phyloP scores from a whole-genome alignment of 2,888 invertebrate species.

The Artemia sinica region DNA sequence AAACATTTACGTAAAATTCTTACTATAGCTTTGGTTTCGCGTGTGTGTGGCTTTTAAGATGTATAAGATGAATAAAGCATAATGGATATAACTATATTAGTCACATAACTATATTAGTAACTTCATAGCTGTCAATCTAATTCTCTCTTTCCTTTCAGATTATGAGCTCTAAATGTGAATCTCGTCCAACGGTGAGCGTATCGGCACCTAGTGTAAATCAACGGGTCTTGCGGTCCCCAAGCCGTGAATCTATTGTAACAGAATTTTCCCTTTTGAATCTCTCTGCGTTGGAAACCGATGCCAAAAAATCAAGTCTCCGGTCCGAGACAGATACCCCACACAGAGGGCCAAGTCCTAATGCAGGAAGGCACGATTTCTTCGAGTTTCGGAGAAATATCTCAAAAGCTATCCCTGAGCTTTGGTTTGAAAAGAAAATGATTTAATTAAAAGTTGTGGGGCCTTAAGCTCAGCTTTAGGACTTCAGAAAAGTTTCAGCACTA shows the following conservation, averaged over 20 bases:
- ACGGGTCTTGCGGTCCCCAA: constrained; percentile 52
- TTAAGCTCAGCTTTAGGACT: constrained; percentile 59
- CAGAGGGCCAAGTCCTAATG: constrained; percentile 42
- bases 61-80: too few relatives aligned
- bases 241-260: constrained; percentile 65
- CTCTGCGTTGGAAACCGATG: constrained; percentile 35
- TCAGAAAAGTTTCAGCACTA: constrained; percentile 66
- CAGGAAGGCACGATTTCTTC: constrained; percentile 20
- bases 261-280: constrained; percentile 61
- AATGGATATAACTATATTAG: too few relatives aligned
- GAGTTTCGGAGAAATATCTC: constrained; percentile 30
- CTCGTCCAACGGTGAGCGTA: constrained; percentile 5
- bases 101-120: too few relatives aligned
- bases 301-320: constrained; percentile 17
- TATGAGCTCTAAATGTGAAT: constrained; percentile 11
- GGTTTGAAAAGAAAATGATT: constrained; percentile 58
- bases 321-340: constrained; percentile 25
- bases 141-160: not conserved
- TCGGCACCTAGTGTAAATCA: constrained; percentile 16
- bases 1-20: too few relatives aligned
- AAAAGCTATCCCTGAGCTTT: constrained; percentile 46
- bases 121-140: too few relatives aligned
- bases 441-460: constrained; percentile 60
- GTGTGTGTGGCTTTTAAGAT: too few relatives aligned
- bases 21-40: too few relatives aligned